Conservation (phyloP, 2,888 invertebrate genomes). For the Lamellibrachia satsuma region DNA sequence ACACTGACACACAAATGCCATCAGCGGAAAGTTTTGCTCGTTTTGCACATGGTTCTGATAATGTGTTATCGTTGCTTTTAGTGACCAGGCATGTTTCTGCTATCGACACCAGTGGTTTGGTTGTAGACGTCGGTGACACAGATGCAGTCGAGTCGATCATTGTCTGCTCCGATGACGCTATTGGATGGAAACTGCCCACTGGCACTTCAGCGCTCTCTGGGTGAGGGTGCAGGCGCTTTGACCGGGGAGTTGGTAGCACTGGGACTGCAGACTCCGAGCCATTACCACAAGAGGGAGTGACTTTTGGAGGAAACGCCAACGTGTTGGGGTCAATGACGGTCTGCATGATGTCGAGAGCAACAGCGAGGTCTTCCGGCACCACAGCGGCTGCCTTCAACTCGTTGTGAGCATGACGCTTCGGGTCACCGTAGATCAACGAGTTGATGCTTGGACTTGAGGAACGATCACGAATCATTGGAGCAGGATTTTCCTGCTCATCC, state of each 20-base stretch:
- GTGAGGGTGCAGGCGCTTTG: slow-evolving; percentile 18
- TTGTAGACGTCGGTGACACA: not conserved
- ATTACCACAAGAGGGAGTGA: slow-evolving; percentile 14
- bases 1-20: not conserved
- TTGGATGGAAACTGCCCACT: not conserved
- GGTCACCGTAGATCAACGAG: slow-evolving; percentile 67
- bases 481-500: slow-evolving; percentile 73
- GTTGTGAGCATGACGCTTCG: slow-evolving; percentile 60
- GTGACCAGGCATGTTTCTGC: not conserved
- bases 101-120: not conserved
- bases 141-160: not conserved
- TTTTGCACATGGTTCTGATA: not conserved
- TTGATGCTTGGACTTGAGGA: slow-evolving; percentile 79
- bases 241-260: not conserved
- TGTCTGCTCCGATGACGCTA: not conserved
- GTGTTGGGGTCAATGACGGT: slow-evolving; percentile 34
- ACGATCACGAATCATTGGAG: slow-evolving; percentile 60
- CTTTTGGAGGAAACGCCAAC: slow-evolving; percentile 27
- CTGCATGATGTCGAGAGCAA: slow-evolving; percentile 40
- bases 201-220: slow-evolving; percentile 26
- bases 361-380: slow-evolving; percentile 30
- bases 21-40: not conserved
- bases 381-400: slow-evolving; percentile 17
- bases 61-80: not conserved
- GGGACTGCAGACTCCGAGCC: not conserved